Evolutionary conservation across 35 echinoderm and acorn worm genomes (phyloP), one percentile per base, ranked within the genome.

Genomic region (Ptychodera flava): DNA sequence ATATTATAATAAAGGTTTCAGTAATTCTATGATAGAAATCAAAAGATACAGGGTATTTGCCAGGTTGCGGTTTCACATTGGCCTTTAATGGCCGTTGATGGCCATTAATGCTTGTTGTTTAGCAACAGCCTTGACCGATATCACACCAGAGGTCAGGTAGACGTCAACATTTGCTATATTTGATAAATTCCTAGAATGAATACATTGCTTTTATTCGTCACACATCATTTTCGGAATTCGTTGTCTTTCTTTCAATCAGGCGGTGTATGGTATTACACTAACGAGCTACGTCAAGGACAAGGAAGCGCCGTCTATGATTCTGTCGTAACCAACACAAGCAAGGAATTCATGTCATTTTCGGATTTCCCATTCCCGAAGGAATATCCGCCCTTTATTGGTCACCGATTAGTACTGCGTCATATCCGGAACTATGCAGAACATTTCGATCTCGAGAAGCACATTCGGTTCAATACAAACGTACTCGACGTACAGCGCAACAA

Each of bases 351-450:
- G 16, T 90, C 88, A 52, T 97, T 82, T 85, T 93, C 91, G 76
- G 94, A 97, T 37, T 97, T 93, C 89, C 94, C 91, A 0, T 93
- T 93, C 38, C 91, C 94, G 0, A 91, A 93, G 37, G 86, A 93
- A 14, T 93, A 86, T 35, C 88, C 94, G 1, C 81, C 86, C 0
- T 97, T 88, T 35, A 85, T 97, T 27, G 35, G 77, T 30, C 84
- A 80, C 28, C 31, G 79, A 0, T 83, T 88, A 16, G 36, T 91
- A 1, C 81, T 84, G 28, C 83, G 89, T 64, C 91, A 97, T 80
- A 77, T 88, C 22, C 33, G 87, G 10, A 86, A 90, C 38, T 97
- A 97, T 79, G 91, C 94, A 22, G 86, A 97, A 30, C 78, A 97
- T 77, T 91, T 93, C 85, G 88, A 78, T 33, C 84, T 97, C 16